Evolutionary conservation across 2,888 invertebrate species (phyloP).

Genomic region (Xestia c-nigrum): DNA sequence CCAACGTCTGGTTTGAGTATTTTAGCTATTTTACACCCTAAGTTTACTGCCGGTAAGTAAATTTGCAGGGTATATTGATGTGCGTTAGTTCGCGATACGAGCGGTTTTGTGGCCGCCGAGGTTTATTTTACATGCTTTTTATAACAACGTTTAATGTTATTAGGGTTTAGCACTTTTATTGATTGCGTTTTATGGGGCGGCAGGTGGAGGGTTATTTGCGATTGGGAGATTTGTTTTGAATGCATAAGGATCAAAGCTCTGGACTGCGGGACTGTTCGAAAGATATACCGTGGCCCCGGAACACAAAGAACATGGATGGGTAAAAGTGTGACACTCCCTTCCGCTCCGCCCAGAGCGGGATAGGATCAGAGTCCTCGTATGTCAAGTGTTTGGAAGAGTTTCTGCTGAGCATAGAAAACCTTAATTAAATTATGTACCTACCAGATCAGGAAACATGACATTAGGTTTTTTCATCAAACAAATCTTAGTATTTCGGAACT

Average conservation of each 20-base stretch:
- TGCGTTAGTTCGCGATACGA: constrained; percentile 31
- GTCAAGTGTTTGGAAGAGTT: neutral
- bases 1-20: constrained; percentile 24
- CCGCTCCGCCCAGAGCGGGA: too few relatives aligned
- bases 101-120: constrained; percentile 23
- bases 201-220: constrained; percentile 15
- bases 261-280: too few relatives aligned
- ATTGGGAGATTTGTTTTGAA: constrained; percentile 20
- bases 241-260: neutral
- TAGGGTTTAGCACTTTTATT: constrained; percentile 45
- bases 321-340: too few relatives aligned
- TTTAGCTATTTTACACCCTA: constrained; percentile 45
- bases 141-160: constrained; percentile 41
- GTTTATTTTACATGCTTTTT: constrained; percentile 51
- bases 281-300: too few relatives aligned
- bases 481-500: neutral
- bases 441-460: neutral
- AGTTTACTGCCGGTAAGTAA: constrained; percentile 37
- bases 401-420: too few relatives aligned
- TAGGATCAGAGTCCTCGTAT: neutral
- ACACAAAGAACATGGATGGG: too few relatives aligned
- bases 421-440: too few relatives aligned
- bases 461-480: neutral
- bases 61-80: constrained; percentile 40
- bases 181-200: constrained; percentile 47